Conservation (phyloP, 37 sponge, comb jelly and placozoan species). For the Agelas oroides region DNA sequence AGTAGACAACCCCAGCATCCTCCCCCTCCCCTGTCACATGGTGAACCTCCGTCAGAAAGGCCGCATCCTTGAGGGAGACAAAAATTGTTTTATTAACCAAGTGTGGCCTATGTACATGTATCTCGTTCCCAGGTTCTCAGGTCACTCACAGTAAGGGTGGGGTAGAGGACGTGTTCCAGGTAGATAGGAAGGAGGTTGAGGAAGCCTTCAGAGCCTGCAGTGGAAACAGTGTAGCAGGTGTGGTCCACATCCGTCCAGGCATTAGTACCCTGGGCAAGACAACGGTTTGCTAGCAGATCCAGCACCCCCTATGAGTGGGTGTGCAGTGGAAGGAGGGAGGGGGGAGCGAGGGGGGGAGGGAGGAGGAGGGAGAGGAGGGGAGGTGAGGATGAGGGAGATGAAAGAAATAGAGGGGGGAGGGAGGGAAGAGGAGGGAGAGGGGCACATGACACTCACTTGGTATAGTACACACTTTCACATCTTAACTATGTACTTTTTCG, state of each 20-base stretch:
- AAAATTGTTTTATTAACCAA: too few species aligned
- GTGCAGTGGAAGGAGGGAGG: not conserved
- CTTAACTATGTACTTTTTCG: too few species aligned
- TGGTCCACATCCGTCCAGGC: constrained; percentile 99
- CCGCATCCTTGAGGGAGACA: constrained; percentile 70
- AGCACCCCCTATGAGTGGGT: constrained; percentile 82
- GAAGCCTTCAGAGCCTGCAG: constrained; percentile 95
- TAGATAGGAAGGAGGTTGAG: constrained; percentile 91
- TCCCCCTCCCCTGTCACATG: constrained; percentile 93
- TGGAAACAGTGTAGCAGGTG: constrained; percentile 95
- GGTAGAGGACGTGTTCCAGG: constrained; percentile 98
- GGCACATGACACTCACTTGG: too few species aligned
- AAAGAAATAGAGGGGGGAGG: not conserved
- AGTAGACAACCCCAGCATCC: constrained; percentile 98
- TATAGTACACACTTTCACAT: too few species aligned
- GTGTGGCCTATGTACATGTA: not conserved
- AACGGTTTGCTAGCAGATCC: constrained; percentile 92
- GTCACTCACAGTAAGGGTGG: constrained; percentile 85
- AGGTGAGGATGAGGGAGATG: not conserved
- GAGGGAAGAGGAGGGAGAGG: not conserved
- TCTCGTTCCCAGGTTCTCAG: not conserved
- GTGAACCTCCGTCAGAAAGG: constrained; percentile 94
- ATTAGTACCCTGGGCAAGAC: constrained; percentile 95
- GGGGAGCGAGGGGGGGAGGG: not conserved
- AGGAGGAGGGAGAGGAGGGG: not conserved